Evolutionary conservation across 2,888 invertebrate species (phyloP), one percentile per base, ranked within the genome.

Genomic region (Cataglyphis cursor): DNA sequence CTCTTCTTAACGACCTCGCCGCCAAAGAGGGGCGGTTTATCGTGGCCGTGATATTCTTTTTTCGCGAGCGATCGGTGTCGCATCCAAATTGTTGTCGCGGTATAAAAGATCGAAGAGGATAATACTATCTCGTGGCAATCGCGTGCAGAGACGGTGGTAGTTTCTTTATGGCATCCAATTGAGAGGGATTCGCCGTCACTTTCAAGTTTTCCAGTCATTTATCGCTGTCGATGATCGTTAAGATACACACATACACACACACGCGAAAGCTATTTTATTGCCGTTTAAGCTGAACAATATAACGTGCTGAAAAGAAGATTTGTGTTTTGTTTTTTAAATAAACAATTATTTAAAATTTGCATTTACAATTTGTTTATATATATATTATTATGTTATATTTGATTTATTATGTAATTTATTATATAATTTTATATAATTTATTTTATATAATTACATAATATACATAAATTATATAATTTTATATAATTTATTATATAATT

Each of bases 41-140:
- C 61, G 80, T 74, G 78, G 78, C 83, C 83, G 84, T 81, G 85
- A 87, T 82, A 74, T 88, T 81, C 73, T 85, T 83, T 83, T 82
- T 76, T 72, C 75, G 48, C 66, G 54, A 28, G 28, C 28, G 38
- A 75, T 35, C 61, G 44, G n/a, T 38, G 8, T 21, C 21, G 61
- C 9, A 35, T 62, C 15, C 66, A 28, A 76, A 76, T 41, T 54
- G 66, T 38, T 54, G 76, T 57, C 28, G 54, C 38, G 54, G 12
- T 28, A 66, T 64, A 66, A 76, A 76, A 66, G 66, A 38, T 65
- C 65, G 54, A 57, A 57, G n/a, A 28, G n/a, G 54, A 66, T 66
- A 66, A 66, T 66, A 66, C 28, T 31, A 31, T 57, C 18, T 44
- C 31, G n/a, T 41, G 65, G 9, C 41, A 66, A 65, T 65, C 41